Conservation (phyloP, 2,797 vertebrate species). For the Pachyuromys duprasi region DNA sequence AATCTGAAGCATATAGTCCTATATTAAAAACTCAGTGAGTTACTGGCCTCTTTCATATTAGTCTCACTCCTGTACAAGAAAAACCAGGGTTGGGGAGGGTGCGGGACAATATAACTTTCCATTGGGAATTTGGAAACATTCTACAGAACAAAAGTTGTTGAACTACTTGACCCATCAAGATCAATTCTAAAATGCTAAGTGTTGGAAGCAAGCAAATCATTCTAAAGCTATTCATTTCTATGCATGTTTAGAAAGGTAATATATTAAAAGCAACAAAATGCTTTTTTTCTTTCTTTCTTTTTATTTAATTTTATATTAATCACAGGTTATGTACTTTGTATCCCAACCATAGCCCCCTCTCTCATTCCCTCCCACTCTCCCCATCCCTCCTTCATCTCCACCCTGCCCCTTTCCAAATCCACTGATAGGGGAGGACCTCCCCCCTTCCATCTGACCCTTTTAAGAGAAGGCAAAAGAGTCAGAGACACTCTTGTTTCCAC, state of each 20-base stretch:
- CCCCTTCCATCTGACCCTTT: too few species aligned
- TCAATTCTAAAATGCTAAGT: constrained; percentile 2
- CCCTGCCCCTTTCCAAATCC: too few species aligned
- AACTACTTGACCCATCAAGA: background rate
- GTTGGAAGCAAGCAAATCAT: background rate
- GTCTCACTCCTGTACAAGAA: background rate
- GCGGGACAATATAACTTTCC: background rate
- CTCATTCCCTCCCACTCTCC: too few species aligned
- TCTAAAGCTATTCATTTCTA: background rate
- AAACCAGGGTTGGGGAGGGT: background rate
- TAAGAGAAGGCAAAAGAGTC: too few species aligned
- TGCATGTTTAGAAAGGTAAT: constrained; percentile 21
- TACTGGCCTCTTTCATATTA: background rate
- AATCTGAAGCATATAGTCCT: background rate
- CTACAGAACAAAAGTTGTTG: background rate
- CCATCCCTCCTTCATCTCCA: too few species aligned
- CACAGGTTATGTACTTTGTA: too few species aligned
- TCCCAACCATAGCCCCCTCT: too few species aligned
- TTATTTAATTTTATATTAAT: too few species aligned
- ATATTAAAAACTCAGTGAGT: background rate
- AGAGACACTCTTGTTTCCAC: too few species aligned
- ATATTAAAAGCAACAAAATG: background rate
- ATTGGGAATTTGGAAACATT: background rate
- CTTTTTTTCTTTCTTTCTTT: too few species aligned
- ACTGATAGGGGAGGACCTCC: too few species aligned